These are phyloP conservation scores for Brachionus rotundiformis DNA, from an alignment of 1,140 invertebrate species.

Conservation along the genomic window DNA sequence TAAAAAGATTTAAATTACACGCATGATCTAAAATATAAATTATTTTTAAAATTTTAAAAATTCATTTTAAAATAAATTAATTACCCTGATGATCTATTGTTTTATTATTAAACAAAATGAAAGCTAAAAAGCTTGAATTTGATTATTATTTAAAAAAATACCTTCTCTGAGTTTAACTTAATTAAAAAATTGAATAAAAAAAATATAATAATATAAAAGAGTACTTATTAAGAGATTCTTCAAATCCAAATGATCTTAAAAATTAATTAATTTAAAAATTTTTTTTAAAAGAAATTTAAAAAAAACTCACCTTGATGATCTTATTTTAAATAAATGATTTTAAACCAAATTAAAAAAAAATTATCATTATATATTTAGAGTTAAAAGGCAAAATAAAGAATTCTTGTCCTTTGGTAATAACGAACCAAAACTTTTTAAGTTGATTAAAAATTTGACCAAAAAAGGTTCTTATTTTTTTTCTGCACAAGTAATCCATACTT, in stretches of 20 bases:
- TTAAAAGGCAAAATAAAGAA: neutral
- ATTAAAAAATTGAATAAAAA: neutral
- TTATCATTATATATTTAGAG: neutral
- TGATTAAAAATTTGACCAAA: neutral
- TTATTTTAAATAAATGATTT: neutral
- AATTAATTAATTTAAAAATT: neutral
- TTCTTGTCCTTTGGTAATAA: neutral
- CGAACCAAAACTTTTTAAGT: neutral
- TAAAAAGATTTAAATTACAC: neutral
- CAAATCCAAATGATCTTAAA: neutral
- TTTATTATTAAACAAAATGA: neutral
- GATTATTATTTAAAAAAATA: neutral
- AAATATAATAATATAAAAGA: neutral
- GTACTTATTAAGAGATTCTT: neutral
- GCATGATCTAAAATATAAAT: neutral
- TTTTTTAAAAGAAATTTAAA: neutral
- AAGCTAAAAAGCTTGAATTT: neutral
- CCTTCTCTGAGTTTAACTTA: neutral
- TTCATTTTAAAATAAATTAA: neutral
- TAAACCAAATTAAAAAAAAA: neutral
- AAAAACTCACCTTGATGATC: neutral
- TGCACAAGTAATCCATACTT: neutral
- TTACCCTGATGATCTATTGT: neutral
- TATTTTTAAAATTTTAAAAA: neutral
- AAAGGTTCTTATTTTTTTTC: neutral